Base-by-base conservation (phyloP, 2,888 invertebrate species). In the Hofmannophila pseudospretella region DNA sequence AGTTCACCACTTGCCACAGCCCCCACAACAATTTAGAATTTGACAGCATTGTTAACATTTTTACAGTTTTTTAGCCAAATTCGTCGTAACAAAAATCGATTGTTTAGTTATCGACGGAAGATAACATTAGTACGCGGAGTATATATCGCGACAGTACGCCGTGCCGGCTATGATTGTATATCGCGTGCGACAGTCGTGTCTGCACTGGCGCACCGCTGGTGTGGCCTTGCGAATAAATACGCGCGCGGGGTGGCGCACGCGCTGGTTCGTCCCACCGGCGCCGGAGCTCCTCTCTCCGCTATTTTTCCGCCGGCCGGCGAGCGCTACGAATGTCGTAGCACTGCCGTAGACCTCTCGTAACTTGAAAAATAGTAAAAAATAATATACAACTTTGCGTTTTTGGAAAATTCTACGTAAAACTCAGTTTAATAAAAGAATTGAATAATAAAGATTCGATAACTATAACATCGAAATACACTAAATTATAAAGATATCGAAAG, bases 161-260 rank as follows among this genome's bases (percentile, higher is more conserved):
- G 65, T 65, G 66, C 63, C 63, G 68, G 66, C 53, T 63, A 51
- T 64, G 63, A 67, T 71, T 58, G 77, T 78, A 72, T 73, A 68
- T 69, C 76, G 79, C 79, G 76, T 78, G 71, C 74, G 74, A 80
- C 62, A 67, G 84, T 66, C 77, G 78, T 75, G 57, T 77, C 81
- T 78, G 75, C 79, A 85, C 84, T 85, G 86, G 75, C 75, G 71
- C 57, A 78, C 62, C 71, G 74, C 77, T 71, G 70, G 71, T 57
- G 71, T 85, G 84, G 85, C 87, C 86, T 87, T 87, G 87, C 85
- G 66, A 80, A 85, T 88, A 87, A 87, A 88, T 86, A 77, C 68
- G 66, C 65, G 64, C 59, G 63, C 65, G 57, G 55, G 51, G 71
- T 75, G 77, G 68, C 74, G 68, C 58, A 61, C 73, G 67, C 66